Evolutionary conservation across 2,888 invertebrate species (phyloP), one percentile per base, ranked within the genome.

Genomic region (Hymenopus coronatus): DNA sequence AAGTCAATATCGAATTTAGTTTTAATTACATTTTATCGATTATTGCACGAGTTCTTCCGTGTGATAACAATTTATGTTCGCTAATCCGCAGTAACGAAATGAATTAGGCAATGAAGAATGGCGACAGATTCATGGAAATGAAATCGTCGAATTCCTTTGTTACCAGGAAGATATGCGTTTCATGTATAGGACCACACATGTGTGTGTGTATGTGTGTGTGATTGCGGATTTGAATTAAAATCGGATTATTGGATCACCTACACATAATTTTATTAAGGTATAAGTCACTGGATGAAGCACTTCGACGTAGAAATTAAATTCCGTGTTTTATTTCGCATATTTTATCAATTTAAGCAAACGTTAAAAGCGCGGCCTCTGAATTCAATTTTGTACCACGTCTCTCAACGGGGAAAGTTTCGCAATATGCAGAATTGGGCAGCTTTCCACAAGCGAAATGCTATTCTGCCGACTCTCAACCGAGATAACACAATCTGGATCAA

Each of bases 21-120:
- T 27, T 86, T 70, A 86, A 70, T 86, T 86, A 86, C 54, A 86
- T n/a, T 70, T 20, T 70, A 86, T 86, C 86, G 86, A 86, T 86
- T 86, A 86, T 70, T n/a, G 54, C 54, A 70, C 6, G 25, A 70
- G 54, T 70, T 70, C 25, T 70, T 70, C 54, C 54, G 25, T 70
- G 54, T 70, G 54, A 70, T 70, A 70, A 70, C 20, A 70, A 70
- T 70, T 70, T 70, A 70, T 70, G 54, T 70, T 54, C 54, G 54
- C 6, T 70, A 70, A 70, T 70, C 54, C 25, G 25, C 25, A 70
- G 6, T 25, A 70, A 70, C 54, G 54, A 70, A 70, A 20, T 70
- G 54, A 20, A 70, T 70, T 70, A 70, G 54, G 54, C 1, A 8
- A 25, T 70, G 25, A 70, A 70, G 20, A 70, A 70, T 70, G 54